Evolutionary conservation across 1,140 invertebrate species (phyloP), one percentile per base, ranked within the genome.

Genomic region (Trachymyrmex septentrionalis): DNA sequence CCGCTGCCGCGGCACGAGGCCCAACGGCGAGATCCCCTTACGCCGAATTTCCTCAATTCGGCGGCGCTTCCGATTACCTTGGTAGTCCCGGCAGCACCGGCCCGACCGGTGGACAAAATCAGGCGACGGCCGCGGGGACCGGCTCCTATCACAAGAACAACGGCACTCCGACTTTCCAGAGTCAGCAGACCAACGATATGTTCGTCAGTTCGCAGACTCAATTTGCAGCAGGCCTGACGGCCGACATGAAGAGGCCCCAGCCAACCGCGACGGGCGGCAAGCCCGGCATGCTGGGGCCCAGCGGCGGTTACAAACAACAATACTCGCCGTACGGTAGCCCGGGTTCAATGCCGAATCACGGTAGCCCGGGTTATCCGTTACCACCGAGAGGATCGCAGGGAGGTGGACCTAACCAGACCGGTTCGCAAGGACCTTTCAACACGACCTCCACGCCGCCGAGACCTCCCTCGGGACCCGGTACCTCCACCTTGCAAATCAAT

Each of bases 401-500:
- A 19, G 92, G 86, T 6, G 94, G 95, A 12, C 94, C 94, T 5
- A 94, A 93, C 86, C 94, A 93, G 73, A 77, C 92, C 59, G 91
- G 94, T 53, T 92, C 92, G 19, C 93, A 94, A 73, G 94, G 96
- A 81, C 94, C 95, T n/a, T 97, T 96, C 92, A 96, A 95, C 73
- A 96, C 95, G 63, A 95, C 96, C 80, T 95, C 96, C 85, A 96
- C 96, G 44, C 96, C 95, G 14, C 97, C 97, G 16, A 95, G 97
- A 76, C 97, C 97, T 63, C 96, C 97, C 6, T 97, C 96, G 0
- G 96, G 96, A 71, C 94, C 96, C 19, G 96, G 95, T 87, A 94
- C 96, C 19, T 96, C 96, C 3, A 96, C 96, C 10, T 92, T 98
- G 88, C 97, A 98, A 94, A 97, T 98, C 95, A 97, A 97, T 91